phyloP scores from a whole-genome alignment of 2,888 invertebrate genomes.

The Cryptocephalus primarius region DNA sequence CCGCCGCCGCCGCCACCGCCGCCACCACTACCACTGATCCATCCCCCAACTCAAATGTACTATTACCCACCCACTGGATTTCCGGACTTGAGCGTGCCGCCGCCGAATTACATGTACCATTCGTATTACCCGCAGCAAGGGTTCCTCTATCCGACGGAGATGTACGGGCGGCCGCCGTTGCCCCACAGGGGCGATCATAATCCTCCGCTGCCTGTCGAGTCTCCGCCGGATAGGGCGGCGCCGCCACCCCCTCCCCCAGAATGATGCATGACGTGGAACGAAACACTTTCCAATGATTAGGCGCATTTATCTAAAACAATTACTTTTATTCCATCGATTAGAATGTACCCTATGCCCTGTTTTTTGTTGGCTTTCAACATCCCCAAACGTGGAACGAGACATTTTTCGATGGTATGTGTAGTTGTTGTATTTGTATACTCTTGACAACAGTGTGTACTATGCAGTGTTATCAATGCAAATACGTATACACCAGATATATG shows the following conservation, averaged over 20 bases:
- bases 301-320: no score
- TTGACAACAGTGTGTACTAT: no score
- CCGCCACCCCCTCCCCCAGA: constrained; percentile 51
- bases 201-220: constrained; percentile 45
- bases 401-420: no score
- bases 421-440: no score
- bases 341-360: neutral
- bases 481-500: no score
- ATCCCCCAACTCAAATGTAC: constrained; percentile 15
- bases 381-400: no score
- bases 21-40: constrained; percentile 11
- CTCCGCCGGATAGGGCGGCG: constrained; percentile 50
- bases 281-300: neutral
- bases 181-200: constrained; percentile 13
- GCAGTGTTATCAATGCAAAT: no score
- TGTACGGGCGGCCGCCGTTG: constrained; percentile 22
- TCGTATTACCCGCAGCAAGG: constrained; percentile 24
- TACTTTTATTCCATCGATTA: neutral
- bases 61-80: constrained; percentile 22
- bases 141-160: constrained; percentile 27
- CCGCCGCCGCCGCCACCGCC: constrained; percentile 7
- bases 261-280: no score
- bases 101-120: constrained; percentile 20
- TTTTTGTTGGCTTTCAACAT: no score
- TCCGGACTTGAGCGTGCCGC: constrained; percentile 23